Conservation (phyloP, 2,797 vertebrate genomes). For the Euphonia xanthogaster region DNA sequence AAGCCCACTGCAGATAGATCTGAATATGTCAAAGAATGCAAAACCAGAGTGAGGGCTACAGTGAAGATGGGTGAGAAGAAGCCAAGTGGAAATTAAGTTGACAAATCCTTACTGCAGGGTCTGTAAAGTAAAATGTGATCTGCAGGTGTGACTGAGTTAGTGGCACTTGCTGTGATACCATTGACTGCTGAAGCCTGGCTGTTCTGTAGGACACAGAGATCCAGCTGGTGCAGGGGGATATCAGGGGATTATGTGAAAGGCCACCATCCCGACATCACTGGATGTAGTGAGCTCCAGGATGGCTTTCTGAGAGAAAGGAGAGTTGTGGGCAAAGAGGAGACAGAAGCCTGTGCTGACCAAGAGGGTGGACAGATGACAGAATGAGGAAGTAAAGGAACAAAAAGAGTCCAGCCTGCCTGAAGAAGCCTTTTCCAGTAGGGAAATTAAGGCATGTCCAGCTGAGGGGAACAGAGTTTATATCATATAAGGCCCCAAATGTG, state of each 20-base stretch:
- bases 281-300: neutral
- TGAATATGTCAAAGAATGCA: neutral
- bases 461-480: neutral
- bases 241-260: neutral
- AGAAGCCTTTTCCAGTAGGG: neutral
- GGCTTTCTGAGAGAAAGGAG: neutral
- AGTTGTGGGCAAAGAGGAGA: neutral
- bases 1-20: neutral
- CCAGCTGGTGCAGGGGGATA: neutral
- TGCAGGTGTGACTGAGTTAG: neutral
- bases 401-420: neutral
- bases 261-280: neutral
- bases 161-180: neutral
- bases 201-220: neutral
- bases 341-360: neutral
- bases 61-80: neutral
- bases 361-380: neutral
- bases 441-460: neutral
- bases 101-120: neutral
- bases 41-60: neutral
- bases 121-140: neutral
- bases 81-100: neutral
- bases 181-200: neutral
- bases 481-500: neutral
- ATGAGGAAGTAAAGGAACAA: neutral